phyloP scores from a whole-genome alignment of 2,797 vertebrate genomes.

The Falco biarmicus region DNA sequence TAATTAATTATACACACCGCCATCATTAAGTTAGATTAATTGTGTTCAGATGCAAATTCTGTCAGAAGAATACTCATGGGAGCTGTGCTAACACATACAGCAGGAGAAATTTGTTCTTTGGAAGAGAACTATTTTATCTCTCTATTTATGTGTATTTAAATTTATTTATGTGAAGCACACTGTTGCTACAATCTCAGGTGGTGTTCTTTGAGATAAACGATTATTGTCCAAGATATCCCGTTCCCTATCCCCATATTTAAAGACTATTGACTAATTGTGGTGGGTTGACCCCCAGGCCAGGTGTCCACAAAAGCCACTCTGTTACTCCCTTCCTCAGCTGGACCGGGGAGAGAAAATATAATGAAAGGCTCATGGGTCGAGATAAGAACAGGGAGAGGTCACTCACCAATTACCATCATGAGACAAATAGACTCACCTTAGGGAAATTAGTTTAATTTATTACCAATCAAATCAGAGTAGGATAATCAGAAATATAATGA shows the following conservation, averaged over 20 bases:
- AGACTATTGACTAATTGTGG: too few relatives aligned
- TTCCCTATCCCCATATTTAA: too few relatives aligned
- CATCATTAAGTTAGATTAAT: slow-evolving; percentile 1
- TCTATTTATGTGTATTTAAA: not conserved
- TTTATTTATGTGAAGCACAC: not conserved
- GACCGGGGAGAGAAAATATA: not conserved
- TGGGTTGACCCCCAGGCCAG: not conserved
- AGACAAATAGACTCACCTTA: not conserved
- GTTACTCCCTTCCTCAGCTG: not conserved
- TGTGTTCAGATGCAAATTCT: slow-evolving; percentile 25
- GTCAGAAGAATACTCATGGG: not conserved
- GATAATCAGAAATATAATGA: not conserved
- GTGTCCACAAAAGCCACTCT: not conserved
- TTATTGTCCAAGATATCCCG: not conserved
- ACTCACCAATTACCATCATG: not conserved
- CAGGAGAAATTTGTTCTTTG: not conserved
- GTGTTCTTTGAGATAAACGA: not conserved
- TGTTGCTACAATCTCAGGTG: not conserved
- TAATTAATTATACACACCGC: slow-evolving; percentile 43
- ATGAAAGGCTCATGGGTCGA: not conserved
- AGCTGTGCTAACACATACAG: not conserved
- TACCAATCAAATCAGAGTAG: not conserved
- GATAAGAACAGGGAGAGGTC: not conserved
- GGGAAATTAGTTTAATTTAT: not conserved
- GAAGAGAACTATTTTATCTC: not conserved